These are phyloP conservation scores for Aspiorhynchus laticeps DNA, from an alignment of 2,113 vertebrate species.

Conservation along the genomic window DNA sequence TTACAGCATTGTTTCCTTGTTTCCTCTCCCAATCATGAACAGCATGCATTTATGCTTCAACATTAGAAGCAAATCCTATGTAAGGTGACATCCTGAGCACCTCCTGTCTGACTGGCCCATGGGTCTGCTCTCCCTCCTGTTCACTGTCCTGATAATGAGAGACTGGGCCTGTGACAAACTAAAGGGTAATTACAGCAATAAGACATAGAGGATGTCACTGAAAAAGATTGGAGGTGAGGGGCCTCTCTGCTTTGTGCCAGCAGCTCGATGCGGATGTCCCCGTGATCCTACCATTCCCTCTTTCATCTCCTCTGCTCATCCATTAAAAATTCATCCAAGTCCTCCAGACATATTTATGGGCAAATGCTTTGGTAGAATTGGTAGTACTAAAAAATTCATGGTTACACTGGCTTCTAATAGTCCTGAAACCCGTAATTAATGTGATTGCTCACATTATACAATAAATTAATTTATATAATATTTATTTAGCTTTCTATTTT, in stretches of 20 bases:
- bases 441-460: slow-evolving; percentile 80
- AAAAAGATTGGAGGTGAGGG: slow-evolving; percentile 79
- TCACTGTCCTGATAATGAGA: slow-evolving; percentile 60
- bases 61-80: slow-evolving; percentile 13
- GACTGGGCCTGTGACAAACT: slow-evolving; percentile 68
- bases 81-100: slow-evolving; percentile 39
- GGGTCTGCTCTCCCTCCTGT: slow-evolving; percentile 45
- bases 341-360: slow-evolving; percentile 84
- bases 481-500: slow-evolving; percentile 65
- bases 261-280: slow-evolving; percentile 71
- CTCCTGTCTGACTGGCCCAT: slow-evolving; percentile 42
- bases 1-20: slow-evolving; percentile 6
- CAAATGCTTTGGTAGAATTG: slow-evolving; percentile 81
- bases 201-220: slow-evolving; percentile 68
- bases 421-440: slow-evolving; percentile 78
- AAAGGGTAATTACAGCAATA: slow-evolving; percentile 75
- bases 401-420: slow-evolving; percentile 74
- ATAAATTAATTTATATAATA: slow-evolving; percentile 78
- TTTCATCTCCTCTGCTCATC: slow-evolving; percentile 78
- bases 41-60: neutral
- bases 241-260: slow-evolving; percentile 76
- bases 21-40: neutral
- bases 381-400: slow-evolving; percentile 80
- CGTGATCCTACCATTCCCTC: slow-evolving; percentile 71
- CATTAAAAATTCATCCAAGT: slow-evolving; percentile 85